Evolutionary conservation across 2,113 vertebrate species (phyloP), one percentile per base, ranked within the genome.

Genomic region (Cephalopholis sonnerati): DNA sequence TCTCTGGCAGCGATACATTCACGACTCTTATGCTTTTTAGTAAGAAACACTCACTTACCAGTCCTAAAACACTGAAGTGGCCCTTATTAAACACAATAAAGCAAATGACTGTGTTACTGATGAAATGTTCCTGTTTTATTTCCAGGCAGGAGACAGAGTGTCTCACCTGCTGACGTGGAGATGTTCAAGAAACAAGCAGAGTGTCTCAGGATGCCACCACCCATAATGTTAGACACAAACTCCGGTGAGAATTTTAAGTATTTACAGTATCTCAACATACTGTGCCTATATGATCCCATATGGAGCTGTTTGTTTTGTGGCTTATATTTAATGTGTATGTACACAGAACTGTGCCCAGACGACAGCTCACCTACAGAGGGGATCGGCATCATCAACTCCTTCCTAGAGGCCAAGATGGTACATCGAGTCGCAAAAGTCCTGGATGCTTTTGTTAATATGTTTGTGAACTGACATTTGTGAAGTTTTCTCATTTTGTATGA

Each of bases 1-100:
- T 18, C 16, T 77, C 88, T 79, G 86, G 69, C 8, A 13, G 36
- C 2, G 69, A 92, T 4, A 71, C 53, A 3, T 93, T 92, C 53
- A 89, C 48, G 15, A 91, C 85, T 61, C 77, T 93, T 54, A 3
- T 91, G 10, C 78, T 94, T 41, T 92, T 93, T 12, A 91, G 93
- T 94, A 90, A 87, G 92, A 75, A 69, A 66, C 11, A 44, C 13
- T 67, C 18, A 44, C 55, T 36, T n/a, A 22, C 27, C 15, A 4
- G 2, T 50, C 32, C 11, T 24, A 3, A 62, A 48, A 51, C 10
- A 17, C 20, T n/a, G 17, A 20, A n/a, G 2, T 6, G 4, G n/a
- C 29, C n/a, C 9, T 58, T n/a, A 27, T 17, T 32, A 2, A 10
- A n/a, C 57, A 39, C 5, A 12, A 17, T 24, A 25, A 50, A 51